Conservation (phyloP, 2,888 invertebrate genomes). For the Steinernema carpocapsae region DNA sequence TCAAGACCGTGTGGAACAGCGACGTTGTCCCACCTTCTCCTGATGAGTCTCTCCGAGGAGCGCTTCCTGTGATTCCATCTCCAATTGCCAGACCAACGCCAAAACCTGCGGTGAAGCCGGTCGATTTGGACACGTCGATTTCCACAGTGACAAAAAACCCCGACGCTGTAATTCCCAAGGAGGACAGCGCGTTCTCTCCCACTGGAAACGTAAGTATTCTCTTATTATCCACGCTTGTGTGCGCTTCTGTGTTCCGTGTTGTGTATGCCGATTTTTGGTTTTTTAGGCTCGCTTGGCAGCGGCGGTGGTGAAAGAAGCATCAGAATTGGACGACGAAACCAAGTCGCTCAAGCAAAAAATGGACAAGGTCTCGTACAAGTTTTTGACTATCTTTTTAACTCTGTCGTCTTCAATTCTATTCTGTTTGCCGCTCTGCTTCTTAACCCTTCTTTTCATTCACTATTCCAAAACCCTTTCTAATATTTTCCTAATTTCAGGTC, state of each 20-base stretch:
- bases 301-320: too few relatives aligned
- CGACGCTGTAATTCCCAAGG: conserved; percentile 12
- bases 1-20: conserved; percentile 55
- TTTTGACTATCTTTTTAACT: too few relatives aligned
- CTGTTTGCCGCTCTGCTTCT: too few relatives aligned
- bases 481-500: neutral
- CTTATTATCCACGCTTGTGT: neutral
- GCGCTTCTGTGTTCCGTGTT: conserved; percentile 2
- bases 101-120: neutral
- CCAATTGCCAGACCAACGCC: conserved; percentile 58
- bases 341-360: conserved; percentile 53
- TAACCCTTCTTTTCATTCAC: too few relatives aligned
- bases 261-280: neutral
- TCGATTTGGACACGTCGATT: neutral
- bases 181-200: conserved; percentile 33
- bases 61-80: conserved; percentile 49
- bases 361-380: conserved; percentile 49
- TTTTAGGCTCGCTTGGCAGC: too few relatives aligned
- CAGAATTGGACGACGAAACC: conserved; percentile 14
- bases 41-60: conserved; percentile 17
- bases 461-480: too few relatives aligned
- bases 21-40: conserved; percentile 24
- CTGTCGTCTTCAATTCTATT: too few relatives aligned
- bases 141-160: neutral
- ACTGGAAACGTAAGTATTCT: neutral